Conservation (phyloP, 2,888 invertebrate genomes). For the Oscheius onirici region DNA sequence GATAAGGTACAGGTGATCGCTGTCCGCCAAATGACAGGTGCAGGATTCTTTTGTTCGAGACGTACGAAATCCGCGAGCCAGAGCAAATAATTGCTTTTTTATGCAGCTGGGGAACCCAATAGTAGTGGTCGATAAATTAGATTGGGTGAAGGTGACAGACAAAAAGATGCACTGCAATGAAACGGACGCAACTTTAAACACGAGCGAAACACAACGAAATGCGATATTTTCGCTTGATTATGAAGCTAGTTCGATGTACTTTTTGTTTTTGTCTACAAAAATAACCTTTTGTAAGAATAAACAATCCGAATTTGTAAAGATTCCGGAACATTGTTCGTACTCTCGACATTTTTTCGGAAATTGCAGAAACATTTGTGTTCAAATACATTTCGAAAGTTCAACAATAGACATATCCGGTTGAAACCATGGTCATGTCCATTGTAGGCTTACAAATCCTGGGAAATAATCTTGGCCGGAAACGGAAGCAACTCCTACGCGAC, state of each 20-base stretch:
- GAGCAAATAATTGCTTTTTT: conserved; percentile 22
- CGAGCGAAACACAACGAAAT: conserved; percentile 17
- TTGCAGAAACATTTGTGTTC: too few relatives aligned
- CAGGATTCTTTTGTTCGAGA: conserved; percentile 3
- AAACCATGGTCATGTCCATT: too few relatives aligned
- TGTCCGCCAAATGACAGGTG: background rate
- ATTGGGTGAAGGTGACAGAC: conserved; percentile 16
- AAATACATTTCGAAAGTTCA: too few relatives aligned
- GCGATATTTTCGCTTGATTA: conserved; percentile 29
- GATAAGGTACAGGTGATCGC: background rate
- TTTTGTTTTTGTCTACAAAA: too few relatives aligned
- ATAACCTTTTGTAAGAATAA: too few relatives aligned
- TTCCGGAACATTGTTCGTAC: too few relatives aligned
- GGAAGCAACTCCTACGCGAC: too few relatives aligned
- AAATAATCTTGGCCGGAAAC: too few relatives aligned
- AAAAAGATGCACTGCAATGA: conserved; percentile 17
- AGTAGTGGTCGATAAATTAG: background rate
- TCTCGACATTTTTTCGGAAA: too few relatives aligned
- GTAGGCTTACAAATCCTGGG: too few relatives aligned
- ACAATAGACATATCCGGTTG: too few relatives aligned
- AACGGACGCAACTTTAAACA: conserved; percentile 31
- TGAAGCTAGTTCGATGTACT: background rate
- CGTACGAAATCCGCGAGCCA: conserved; percentile 2
- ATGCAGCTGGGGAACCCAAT: background rate
- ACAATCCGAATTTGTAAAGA: too few relatives aligned